Base-by-base conservation (phyloP, 2,888 invertebrate species). In the Pheosia gnoma region DNA sequence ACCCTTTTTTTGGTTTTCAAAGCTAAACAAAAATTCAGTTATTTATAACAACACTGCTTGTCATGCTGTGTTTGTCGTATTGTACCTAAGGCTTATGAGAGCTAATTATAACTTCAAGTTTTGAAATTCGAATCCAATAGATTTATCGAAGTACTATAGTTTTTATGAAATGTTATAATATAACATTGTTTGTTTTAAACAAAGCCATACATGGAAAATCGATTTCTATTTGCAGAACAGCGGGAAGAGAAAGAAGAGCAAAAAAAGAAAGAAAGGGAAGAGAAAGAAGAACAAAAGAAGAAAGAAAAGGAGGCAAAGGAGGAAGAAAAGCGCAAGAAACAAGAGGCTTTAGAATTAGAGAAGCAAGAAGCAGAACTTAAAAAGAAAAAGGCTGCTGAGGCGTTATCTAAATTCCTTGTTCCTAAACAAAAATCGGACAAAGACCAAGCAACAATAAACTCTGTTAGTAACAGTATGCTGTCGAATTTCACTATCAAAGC, bases 381-480 rank as follows among this genome's bases (percentile, higher is more conserved):
- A 73, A 96, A 97, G 80, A 96, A 96, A 72, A 97, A 97, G 80
- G 96, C 96, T 0, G 96, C 96, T 0, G 96, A 96, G 59, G 96
- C 96, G 5, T 98, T 98, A 80, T 96, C 94, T 0, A 97, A 96
- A 78, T 98, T 98, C 84, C 98, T 98, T 86, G 95, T 96, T 0
- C 91, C 95, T 4, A 96, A 95, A 79, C 95, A 93, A 67, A 94
- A 93, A 66, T 68, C 77, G 3, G 90, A 94, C 10, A 92, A 90
- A 63, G 88, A 91, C 3, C 87, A 86, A 62, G 69, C 80, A 0
- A 80, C 75, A 3, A 72, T 80, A n/a, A 83, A 80, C n/a, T 77
- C 85, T 8, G 75, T 89, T 1, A 93, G 89, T 69, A 88, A 86
- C 62, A 82, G 81, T 70, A 83, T 91, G 79, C 75, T 94, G 7